Base-by-base conservation (phyloP, 2,113 vertebrate species). In the Speoplatyrhinus poulsoni region DNA sequence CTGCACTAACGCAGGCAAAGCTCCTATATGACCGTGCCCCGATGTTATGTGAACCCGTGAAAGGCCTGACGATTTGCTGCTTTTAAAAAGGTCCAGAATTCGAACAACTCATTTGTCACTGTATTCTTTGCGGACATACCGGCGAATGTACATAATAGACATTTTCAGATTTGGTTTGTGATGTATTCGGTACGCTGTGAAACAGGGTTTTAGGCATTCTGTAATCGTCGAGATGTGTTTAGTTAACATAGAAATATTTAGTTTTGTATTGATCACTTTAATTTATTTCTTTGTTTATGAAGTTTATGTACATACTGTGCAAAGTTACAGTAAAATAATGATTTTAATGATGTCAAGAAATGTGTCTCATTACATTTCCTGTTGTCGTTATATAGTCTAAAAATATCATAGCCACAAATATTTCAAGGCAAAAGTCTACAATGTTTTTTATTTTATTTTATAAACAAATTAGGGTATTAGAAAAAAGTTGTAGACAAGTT, bases 231-330 rank as follows among this genome's bases (percentile, higher is more conserved):
- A 94, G 90, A 93, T 85, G 93, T 96, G 95, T 94, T 95, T 96
- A 94, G 94, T 94, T 93, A 92, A 90, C 91, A 96, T 96, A 96
- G 95, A 92, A 91, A 95, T 94, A 94, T 95, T 96, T 97, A 96
- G 95, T 96, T 98, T 97, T 97, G 95, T 98, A 96, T 94, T 94
- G 94, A 96, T 93, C 94, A 94, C 92, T 94, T 96, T 98, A 96
- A 98, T 95, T 96, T 97, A 96, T 97, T 97, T 86, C 92, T 95
- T 96, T 95, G 94, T 96, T 95, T 88, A 90, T 90, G 81, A 87
- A 91, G 91, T 92, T 93, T 95, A 94, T 98, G 96, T 96, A 97
- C 90, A 96, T 94, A 94, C 89, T 92, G 95, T 95, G 94, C 94
- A 95, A 95, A 95, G 90, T 95, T 95, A 95, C 94, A 96, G 96